Base-by-base conservation (phyloP, 1,140 invertebrate species). In the Latrodectus geometricus region DNA sequence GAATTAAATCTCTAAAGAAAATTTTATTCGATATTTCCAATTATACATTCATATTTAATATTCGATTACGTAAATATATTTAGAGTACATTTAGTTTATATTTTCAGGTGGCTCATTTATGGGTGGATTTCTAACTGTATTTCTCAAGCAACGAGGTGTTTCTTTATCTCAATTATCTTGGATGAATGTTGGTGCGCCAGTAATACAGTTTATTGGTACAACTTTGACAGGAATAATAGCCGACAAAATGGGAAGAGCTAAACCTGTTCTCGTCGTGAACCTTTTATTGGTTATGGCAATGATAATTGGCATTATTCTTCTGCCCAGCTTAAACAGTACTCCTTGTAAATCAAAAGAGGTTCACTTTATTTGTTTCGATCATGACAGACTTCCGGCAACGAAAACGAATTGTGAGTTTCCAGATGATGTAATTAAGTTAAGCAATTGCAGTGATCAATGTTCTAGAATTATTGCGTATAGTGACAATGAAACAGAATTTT, bases 171-270 rank as follows among this genome's bases (percentile, higher is more conserved):
- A 87, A 73, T n/a, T 87, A 0, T 80, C 85, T 20, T 21, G 21
- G 9, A 49, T 80, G 15, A 68, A 54, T 17, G 74, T 80, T 0
- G 56, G 79, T 15, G 14, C 54, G 3, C 85, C 85, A 9, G 21
- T 79, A 3, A 3, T 80, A 7, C 85, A 87, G 52, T 65, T 80
- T 20, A 49, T 74, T 9, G 85, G 76, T 9, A 61, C 76, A 61
- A 14, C 49, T 12, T 8, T 68, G 1, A 74, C 69, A 9, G 85
- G 85, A 65, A 35, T 87, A 9, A 21, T 87, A 17, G 75, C 85
- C 8, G 85, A 87, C 48, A 87, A 80, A 74, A 65, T 87, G 11
- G 85, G 85, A 50, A 61, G 70, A 61, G 50, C 76, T 8, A 87
- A 87, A 11, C 85, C 85, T 48, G 77, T 87, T 21, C 70, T 87